Conservation (phyloP, 1,140 invertebrate genomes). For the Trichoplusia ni region DNA sequence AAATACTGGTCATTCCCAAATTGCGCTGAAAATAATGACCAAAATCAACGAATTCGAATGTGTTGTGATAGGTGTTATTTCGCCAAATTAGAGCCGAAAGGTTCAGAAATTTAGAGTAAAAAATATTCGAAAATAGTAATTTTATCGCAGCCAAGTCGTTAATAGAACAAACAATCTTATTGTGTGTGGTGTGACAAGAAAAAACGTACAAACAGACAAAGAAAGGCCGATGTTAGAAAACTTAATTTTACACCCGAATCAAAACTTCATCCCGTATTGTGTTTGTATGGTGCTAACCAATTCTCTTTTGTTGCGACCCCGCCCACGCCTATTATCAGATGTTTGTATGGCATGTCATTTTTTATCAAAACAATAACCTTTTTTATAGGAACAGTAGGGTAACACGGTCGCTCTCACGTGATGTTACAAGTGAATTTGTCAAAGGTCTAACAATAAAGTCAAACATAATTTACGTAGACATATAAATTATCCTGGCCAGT, state of each 20-base stretch:
- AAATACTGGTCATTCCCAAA: no score
- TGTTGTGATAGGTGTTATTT: conserved; percentile 16
- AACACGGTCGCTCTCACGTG: conserved; percentile 54
- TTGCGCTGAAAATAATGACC: conserved; percentile 9
- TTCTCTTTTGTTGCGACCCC: conserved; percentile 73
- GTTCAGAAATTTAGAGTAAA: conserved; percentile 8
- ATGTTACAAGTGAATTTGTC: conserved; percentile 63
- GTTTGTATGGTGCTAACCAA: conserved; percentile 75
- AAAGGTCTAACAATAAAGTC: conserved; percentile 54
- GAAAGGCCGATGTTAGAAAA: conserved; percentile 63
- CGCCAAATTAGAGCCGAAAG: conserved; percentile 18
- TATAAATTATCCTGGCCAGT: conserved; percentile 51
- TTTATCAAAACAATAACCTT: conserved; percentile 80
- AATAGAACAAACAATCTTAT: conserved; percentile 60
- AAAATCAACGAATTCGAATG: neutral
- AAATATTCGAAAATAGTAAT: conserved; percentile 17
- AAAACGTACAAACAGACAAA: conserved; percentile 65
- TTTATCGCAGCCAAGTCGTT: conserved; percentile 23
- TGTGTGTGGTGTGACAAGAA: conserved; percentile 53
- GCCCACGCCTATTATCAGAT: conserved; percentile 78
- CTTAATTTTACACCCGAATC: conserved; percentile 79
- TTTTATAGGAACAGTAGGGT: conserved; percentile 53
- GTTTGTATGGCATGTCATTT: conserved; percentile 74
- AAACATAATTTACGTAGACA: conserved; percentile 57
- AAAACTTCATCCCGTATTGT: conserved; percentile 70